A percentile compares a stretch with the other conserved stretches of the same genome.
These are phyloP conservation scores for Melanaphis sacchari DNA, from an alignment of 1,140 invertebrate genomes.

Conservation along the genomic window DNA sequence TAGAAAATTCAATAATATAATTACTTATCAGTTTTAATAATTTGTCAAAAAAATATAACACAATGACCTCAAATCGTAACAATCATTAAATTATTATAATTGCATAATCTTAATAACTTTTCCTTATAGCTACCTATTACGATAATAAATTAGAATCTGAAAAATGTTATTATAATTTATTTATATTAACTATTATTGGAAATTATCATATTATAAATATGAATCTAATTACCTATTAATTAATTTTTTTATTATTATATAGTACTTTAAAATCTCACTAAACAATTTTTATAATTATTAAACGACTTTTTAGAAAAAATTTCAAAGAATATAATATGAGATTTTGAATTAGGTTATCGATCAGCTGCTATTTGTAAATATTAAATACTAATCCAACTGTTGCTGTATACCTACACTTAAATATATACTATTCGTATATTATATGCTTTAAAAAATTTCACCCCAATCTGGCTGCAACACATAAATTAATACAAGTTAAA, in stretches of 20 bases:
- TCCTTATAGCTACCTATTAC: not conserved
- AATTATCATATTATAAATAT: not conserved
- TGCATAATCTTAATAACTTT: not conserved
- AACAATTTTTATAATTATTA: not conserved
- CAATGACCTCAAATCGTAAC: not conserved
- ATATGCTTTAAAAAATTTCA: too few species aligned
- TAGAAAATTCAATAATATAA: slow-evolving; percentile 32
- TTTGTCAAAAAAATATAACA: not conserved
- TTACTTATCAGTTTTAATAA: not conserved
- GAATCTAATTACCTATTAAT: not conserved
- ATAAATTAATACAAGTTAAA: not conserved
- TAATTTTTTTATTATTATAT: not conserved
- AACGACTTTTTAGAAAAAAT: not conserved
- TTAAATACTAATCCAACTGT: not conserved
- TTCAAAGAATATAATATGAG: not conserved
- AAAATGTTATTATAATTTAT: slow-evolving; percentile 11
- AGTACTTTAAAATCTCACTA: not conserved
- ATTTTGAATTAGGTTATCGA: too few species aligned
- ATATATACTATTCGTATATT: too few species aligned
- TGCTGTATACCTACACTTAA: too few species aligned
- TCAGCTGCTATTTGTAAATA: not conserved
- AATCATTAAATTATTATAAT: slow-evolving; percentile 17
- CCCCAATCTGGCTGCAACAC: too few species aligned
- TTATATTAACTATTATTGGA: not conserved
- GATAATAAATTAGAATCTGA: not conserved